phyloP scores from a whole-genome alignment of 1,140 invertebrate species.

The Drosophila pandora region DNA sequence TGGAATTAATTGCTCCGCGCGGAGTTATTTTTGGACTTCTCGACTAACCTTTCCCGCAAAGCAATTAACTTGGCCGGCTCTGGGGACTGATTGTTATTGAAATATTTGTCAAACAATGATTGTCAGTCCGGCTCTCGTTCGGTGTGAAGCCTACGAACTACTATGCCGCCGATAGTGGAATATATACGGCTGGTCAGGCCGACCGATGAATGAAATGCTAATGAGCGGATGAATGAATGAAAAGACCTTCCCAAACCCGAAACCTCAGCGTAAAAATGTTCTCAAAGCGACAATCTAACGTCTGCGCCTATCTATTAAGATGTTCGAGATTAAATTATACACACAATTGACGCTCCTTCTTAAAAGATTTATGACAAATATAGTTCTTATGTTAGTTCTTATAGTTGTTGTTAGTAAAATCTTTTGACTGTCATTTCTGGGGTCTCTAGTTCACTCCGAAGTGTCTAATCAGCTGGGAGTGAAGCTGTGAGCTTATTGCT shows the following conservation, averaged over 20 bases:
- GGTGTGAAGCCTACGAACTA: no score
- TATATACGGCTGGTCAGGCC: neutral
- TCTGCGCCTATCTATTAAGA: constrained; percentile 30
- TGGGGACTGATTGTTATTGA: constrained; percentile 37
- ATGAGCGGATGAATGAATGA: constrained; percentile 54
- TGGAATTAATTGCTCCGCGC: constrained; percentile 18
- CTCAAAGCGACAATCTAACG: constrained; percentile 45
- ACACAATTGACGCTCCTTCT: constrained; percentile 16
- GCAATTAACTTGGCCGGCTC: constrained; percentile 32
- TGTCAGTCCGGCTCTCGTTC: neutral
- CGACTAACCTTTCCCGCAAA: constrained; percentile 15
- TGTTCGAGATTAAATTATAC: neutral
- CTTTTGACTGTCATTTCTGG: no score
- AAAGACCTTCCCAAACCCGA: constrained; percentile 4
- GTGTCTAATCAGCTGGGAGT: constrained; percentile 13
- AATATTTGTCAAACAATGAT: constrained; percentile 31
- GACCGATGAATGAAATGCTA: constrained; percentile 61
- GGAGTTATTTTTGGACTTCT: constrained; percentile 26
- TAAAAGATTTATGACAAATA: constrained; percentile 3
- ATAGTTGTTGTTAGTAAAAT: no score
- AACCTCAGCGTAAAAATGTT: constrained; percentile 16
- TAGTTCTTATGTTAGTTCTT: no score
- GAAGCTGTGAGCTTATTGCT: neutral
- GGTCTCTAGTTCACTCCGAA: constrained; percentile 5
- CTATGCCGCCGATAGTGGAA: no score